phyloP scores from a whole-genome alignment of 2,113 vertebrate genomes.

The Campylorhamphus procurvoides region DNA sequence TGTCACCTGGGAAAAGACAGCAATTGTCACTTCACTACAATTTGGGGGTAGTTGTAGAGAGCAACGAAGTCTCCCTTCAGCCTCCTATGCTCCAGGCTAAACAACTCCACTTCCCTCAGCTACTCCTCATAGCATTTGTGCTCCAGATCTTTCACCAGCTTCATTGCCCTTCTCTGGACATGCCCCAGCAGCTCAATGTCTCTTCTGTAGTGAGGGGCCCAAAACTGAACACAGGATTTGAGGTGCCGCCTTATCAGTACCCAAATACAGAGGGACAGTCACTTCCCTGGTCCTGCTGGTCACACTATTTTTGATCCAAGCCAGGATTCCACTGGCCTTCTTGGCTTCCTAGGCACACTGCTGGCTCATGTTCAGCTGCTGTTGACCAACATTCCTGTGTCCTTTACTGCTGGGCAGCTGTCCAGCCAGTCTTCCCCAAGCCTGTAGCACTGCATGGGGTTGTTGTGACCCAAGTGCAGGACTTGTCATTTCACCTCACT shows the following conservation, averaged over 20 bases:
- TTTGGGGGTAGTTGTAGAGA: background rate
- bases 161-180: background rate
- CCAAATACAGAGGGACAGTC: rapidly evolving
- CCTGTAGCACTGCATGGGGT: background rate
- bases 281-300: background rate
- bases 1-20: background rate
- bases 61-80: background rate
- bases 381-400: background rate
- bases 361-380: background rate
- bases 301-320: rapidly evolving
- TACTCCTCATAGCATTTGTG: background rate
- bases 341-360: background rate
- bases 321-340: background rate
- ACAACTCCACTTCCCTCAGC: background rate
- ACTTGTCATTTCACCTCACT: background rate
- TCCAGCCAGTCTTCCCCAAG: background rate
- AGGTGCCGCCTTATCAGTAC: background rate
- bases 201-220: background rate
- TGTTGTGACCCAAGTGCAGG: background rate
- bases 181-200: background rate
- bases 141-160: background rate
- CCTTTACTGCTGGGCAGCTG: rapidly evolving
- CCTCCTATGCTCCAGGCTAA: background rate
- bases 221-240: background rate
- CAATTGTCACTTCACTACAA: background rate